phyloP scores from a whole-genome alignment of 2,888 invertebrate genomes.

The Caenorhabditis wallacei region DNA sequence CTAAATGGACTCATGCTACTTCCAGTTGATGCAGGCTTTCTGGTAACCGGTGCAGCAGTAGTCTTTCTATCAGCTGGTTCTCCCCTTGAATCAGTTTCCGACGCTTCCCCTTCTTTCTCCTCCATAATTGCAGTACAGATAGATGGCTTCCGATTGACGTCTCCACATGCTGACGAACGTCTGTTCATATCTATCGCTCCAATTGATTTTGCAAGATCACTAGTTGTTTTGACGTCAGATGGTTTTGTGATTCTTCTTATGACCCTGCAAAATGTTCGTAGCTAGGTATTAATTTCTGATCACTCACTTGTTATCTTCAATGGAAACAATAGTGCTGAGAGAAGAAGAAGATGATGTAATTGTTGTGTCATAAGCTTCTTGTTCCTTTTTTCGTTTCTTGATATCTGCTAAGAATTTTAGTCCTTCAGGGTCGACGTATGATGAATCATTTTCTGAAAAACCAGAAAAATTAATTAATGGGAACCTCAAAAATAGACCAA shows the following conservation, averaged over 20 bases:
- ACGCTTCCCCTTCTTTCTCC: conserved; percentile 53
- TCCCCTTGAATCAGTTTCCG: conserved; percentile 47
- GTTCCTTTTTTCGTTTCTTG: conserved; percentile 24
- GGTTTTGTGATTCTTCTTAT: not conserved
- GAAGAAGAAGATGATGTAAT: conserved; percentile 28
- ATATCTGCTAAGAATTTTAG: conserved; percentile 48
- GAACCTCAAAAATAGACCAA: too few species aligned
- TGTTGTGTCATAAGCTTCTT: not conserved
- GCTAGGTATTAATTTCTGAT: conserved; percentile 6
- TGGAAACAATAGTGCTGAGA: not conserved
- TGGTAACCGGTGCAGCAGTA: conserved; percentile 11
- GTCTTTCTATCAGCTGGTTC: conserved; percentile 29
- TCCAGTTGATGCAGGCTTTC: conserved; percentile 34
- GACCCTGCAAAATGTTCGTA: not conserved
- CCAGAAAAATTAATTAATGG: too few species aligned
- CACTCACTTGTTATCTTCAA: conserved; percentile 48
- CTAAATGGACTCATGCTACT: conserved; percentile 47
- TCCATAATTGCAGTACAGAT: conserved; percentile 51
- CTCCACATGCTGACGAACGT: conserved; percentile 28
- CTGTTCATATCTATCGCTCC: conserved; percentile 23
- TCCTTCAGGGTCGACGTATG: conserved; percentile 33
- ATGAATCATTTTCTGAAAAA: conserved; percentile 19
- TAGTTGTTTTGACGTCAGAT: not conserved
- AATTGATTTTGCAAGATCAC: conserved; percentile 10
- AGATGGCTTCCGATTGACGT: conserved; percentile 46